These are phyloP conservation scores for Drosophila nigritarsus DNA, from an alignment of 2,888 invertebrate species.

Conservation along the genomic window DNA sequence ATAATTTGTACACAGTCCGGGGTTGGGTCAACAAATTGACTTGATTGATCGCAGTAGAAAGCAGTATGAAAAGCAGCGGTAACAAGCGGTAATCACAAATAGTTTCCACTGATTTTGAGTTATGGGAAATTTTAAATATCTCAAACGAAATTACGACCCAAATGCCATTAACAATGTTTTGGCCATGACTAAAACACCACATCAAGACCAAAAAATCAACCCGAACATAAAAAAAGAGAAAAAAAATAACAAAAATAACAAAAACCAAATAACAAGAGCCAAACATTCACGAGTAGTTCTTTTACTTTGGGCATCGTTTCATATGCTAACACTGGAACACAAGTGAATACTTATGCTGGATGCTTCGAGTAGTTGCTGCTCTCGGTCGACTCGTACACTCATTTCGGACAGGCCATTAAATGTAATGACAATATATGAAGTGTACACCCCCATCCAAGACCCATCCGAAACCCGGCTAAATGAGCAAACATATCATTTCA, in stretches of 20 bases:
- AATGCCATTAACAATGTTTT: slow-evolving; percentile 79
- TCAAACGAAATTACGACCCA: slow-evolving; percentile 72
- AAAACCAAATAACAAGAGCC: slow-evolving; percentile 18
- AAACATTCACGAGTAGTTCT: slow-evolving; percentile 43
- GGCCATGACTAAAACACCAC: slow-evolving; percentile 57
- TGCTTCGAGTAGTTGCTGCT: slow-evolving; percentile 35
- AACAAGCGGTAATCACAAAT: slow-evolving; percentile 82
- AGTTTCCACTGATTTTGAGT: slow-evolving; percentile 82
- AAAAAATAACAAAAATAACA: slow-evolving; percentile 3
- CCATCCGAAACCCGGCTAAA: slow-evolving; percentile 31
- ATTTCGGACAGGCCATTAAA: slow-evolving; percentile 73
- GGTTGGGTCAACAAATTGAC: slow-evolving; percentile 66
- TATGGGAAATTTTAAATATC: slow-evolving; percentile 79
- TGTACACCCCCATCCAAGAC: slow-evolving; percentile 24
- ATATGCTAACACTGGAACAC: slow-evolving; percentile 55
- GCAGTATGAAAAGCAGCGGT: slow-evolving; percentile 71
- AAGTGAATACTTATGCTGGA: slow-evolving; percentile 43
- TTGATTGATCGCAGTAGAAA: slow-evolving; percentile 77
- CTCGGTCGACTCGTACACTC: slow-evolving; percentile 35
- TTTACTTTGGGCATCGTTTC: slow-evolving; percentile 38
- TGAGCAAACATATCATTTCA: slow-evolving; percentile 52
- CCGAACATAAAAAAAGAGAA: slow-evolving; percentile 20
- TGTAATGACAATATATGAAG: slow-evolving; percentile 80
- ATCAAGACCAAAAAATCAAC: slow-evolving; percentile 22
- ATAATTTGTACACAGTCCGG: slow-evolving; percentile 57